Percentiles rank a stretch among this genome's conserved stretches.
Evolutionary conservation across 2,113 vertebrate genomes (phyloP).

Genomic region (Felis catus): F.catus_Fca126_mat1.0 CM031413.1:96197501-96198000

Average conservation of each 20-base stretch:
- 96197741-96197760: neutral
- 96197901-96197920: neutral
- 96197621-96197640: neutral
- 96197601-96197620: neutral
- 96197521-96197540: neutral
- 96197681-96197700: neutral
- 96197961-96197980: neutral
- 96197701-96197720: neutral
- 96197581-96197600: neutral
- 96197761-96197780: neutral
- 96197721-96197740: neutral
- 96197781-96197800: neutral
- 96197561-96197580: neutral
- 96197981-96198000: neutral
- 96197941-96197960: neutral
- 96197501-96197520: neutral
- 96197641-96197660: constrained; percentile 20
- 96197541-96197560: neutral
- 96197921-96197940: neutral
- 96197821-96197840: neutral
- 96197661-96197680: neutral
- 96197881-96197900: neutral
- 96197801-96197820: neutral
- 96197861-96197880: neutral
- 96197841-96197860: neutral